These are phyloP conservation scores for Phyto melanocephala DNA, from an alignment of 2,888 invertebrate genomes.

Conservation along the genomic window DNA sequence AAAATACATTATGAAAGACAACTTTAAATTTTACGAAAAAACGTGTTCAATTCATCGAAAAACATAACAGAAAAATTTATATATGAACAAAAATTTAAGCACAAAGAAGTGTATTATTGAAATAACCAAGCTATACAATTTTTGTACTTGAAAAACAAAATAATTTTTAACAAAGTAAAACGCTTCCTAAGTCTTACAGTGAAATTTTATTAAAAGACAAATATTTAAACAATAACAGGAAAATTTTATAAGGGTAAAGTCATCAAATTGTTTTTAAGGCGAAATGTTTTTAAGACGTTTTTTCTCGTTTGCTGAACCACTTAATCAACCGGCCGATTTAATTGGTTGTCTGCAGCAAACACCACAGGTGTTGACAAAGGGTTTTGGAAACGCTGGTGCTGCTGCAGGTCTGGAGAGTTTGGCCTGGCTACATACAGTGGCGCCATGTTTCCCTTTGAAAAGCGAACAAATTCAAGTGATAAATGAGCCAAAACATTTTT, in stretches of 20 bases:
- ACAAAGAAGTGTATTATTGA: background rate
- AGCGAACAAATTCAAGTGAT: conserved; percentile 86
- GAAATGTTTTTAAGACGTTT: conserved; percentile 74
- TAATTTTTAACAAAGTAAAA: conserved; percentile 45
- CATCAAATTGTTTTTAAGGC: background rate
- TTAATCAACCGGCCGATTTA: conserved; percentile 73
- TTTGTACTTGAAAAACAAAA: conserved; percentile 3
- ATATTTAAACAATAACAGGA: background rate
- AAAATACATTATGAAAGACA: conserved; percentile 32
- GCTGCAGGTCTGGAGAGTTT: conserved; percentile 80
- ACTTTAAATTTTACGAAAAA: conserved; percentile 8
- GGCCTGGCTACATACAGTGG: conserved; percentile 82
- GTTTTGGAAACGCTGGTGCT: conserved; percentile 67
- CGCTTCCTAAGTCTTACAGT: conserved; percentile 43
- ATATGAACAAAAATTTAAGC: background rate
- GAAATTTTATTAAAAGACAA: background rate
- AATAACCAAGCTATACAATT: background rate
- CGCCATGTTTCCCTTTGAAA: conserved; percentile 86
- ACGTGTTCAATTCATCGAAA: conserved; percentile 26
- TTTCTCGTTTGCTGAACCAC: conserved; percentile 74
- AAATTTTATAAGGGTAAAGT: background rate
- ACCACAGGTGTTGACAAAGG: conserved; percentile 68
- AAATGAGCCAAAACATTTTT: conserved; percentile 88
- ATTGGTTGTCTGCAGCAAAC: conserved; percentile 71
- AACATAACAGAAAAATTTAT: conserved; percentile 21